Percentiles rank a stretch among this genome's conserved stretches.
These are phyloP conservation scores for Blastobasis lacticolella DNA, from an alignment of 2,888 invertebrate species.

Conservation along the genomic window DNA sequence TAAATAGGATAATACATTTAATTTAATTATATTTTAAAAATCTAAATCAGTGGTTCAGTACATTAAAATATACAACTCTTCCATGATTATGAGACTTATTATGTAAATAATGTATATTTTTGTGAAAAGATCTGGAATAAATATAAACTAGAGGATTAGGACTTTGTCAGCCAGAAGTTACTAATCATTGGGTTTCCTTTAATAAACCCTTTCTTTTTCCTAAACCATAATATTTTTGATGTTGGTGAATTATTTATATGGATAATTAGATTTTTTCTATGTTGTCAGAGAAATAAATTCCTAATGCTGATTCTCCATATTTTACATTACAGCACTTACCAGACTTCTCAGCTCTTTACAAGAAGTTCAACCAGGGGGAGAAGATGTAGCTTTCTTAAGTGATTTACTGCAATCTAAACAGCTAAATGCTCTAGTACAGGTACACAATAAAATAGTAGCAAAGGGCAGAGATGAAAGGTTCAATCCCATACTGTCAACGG, in stretches of 20 bases:
- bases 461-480: constrained; percentile 89
- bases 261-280: not conserved
- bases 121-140: too few relatives aligned
- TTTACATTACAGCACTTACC: constrained; percentile 79
- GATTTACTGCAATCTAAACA: constrained; percentile 89
- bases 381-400: constrained; percentile 90
- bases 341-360: constrained; percentile 87
- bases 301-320: not conserved
- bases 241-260: not conserved
- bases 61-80: too few relatives aligned
- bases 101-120: too few relatives aligned
- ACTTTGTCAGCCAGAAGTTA: too few relatives aligned
- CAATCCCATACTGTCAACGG: constrained; percentile 88
- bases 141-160: too few relatives aligned
- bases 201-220: too few relatives aligned
- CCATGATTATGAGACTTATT: too few relatives aligned
- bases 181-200: too few relatives aligned
- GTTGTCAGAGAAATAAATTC: not conserved
- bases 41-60: too few relatives aligned
- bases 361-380: constrained; percentile 86
- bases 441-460: constrained; percentile 90
- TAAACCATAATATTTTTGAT: too few relatives aligned
- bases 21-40: too few relatives aligned
- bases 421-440: constrained; percentile 91
- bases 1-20: too few relatives aligned